Evolutionary conservation across 1,140 invertebrate genomes (phyloP), one percentile per base, ranked within the genome.

Genomic region (Aphaenogaster ashmeadi): DNA sequence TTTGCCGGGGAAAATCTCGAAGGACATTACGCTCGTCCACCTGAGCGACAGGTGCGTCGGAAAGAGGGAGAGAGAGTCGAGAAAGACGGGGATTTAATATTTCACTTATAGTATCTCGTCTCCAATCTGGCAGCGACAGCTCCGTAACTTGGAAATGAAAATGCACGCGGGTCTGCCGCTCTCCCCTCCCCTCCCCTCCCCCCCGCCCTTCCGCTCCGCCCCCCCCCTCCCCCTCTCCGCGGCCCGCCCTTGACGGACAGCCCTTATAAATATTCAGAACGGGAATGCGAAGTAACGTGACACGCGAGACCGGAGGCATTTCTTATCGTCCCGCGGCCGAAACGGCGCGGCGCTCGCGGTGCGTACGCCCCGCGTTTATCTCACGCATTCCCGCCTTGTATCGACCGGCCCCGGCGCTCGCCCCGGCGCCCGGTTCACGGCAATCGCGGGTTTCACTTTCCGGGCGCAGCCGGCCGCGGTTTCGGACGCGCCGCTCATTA

Each of bases 201-300:
- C 18, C 62, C 58, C 66, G 56, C 21, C 44, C 66, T 54, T 41
- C 41, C 33, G 27, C 83, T 38, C 58, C 66, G 56, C 21, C 44
- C 66, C 44, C 27, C 41, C 33, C 27, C 83, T 38, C 50, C 44
- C 18, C 6, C 18, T 44, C 44, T 33, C 47, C 47, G 5, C 71
- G 58, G 58, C 41, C 52, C 78, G 47, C 66, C 89, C 69, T 91
- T 94, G 93, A 94, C 90, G 93, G 93, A 93, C 93, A 93, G 92
- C 91, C 93, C 93, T 94, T 94, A 94, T 94, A 94, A 94, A 94
- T 94, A 94, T 94, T 94, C 94, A 94, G 92, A 94, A 93, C 89
- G 91, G 91, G 81, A 87, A 93, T 91, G 93, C 93, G 90, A 93
- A 94, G 93, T 94, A 94, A 93, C 93, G 93, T 91, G 91, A 94